phyloP scores from a whole-genome alignment of 1,140 invertebrate genomes.

The Aphelenchoides fujianensis region DNA sequence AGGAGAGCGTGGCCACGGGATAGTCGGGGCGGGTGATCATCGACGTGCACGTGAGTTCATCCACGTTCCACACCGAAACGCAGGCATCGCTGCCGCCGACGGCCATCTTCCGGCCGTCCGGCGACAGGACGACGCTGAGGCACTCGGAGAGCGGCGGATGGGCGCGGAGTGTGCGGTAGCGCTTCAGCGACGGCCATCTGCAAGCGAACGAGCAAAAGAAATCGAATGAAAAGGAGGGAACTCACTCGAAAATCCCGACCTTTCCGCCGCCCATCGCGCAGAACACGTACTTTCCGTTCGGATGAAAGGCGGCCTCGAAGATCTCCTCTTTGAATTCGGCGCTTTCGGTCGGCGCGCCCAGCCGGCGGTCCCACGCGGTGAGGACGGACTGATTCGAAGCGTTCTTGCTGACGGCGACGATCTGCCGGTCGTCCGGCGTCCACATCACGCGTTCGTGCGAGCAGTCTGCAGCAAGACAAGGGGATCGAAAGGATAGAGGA shows the following conservation, averaged over 20 bases:
- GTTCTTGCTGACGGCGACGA: constrained; percentile 2
- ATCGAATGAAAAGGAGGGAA: too few relatives aligned
- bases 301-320: constrained; percentile 47
- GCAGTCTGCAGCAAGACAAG: neutral
- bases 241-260: constrained; percentile 36
- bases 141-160: constrained; percentile 50
- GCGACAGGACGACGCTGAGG: constrained; percentile 36
- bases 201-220: constrained; percentile 3
- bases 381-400: constrained; percentile 4
- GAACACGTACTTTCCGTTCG: constrained; percentile 41
- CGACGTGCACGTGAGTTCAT: constrained; percentile 42
- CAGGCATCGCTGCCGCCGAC: constrained; percentile 42
- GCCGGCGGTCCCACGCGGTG: neutral
- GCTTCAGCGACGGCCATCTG: constrained; percentile 41
- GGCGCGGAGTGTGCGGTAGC: constrained; percentile 37
- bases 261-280: constrained; percentile 43
- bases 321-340: constrained; percentile 41
- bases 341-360: neutral
- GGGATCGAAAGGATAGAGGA: constrained; percentile 28
- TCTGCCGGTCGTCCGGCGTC: constrained; percentile 22
- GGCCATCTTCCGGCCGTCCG: constrained; percentile 33
- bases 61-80: constrained; percentile 41
- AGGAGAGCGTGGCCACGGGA: constrained; percentile 43
- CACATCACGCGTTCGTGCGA: constrained; percentile 34
- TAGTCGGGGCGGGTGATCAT: constrained; percentile 43